Evolutionary conservation across 2,888 invertebrate genomes (phyloP).

Genomic region (Eupithecia exiguata): DNA sequence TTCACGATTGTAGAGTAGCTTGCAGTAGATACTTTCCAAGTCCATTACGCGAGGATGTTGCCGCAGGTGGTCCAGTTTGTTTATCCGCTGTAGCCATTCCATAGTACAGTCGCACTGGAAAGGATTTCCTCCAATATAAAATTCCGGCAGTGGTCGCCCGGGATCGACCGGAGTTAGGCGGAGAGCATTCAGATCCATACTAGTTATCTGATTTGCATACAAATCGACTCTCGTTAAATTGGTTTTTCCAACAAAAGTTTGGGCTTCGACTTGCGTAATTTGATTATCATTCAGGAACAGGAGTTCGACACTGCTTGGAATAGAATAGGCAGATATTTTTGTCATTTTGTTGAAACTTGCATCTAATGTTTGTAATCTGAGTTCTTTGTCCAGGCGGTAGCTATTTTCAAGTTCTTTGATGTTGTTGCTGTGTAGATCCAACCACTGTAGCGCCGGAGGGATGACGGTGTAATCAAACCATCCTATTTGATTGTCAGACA

Average conservation of each 20-base stretch:
- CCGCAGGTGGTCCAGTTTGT: conserved; percentile 90
- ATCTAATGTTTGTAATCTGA: conserved; percentile 92
- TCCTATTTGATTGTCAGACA: conserved; percentile 94
- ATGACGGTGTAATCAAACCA: conserved; percentile 95
- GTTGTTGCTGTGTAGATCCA: conserved; percentile 95
- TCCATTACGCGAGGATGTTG: conserved; percentile 97
- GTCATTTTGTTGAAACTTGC: conserved; percentile 95
- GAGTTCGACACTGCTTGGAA: conserved; percentile 93
- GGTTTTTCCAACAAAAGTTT: conserved; percentile 94
- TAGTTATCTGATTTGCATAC: conserved; percentile 95
- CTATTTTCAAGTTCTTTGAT: conserved; percentile 91
- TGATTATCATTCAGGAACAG: conserved; percentile 95
- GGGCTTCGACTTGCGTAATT: conserved; percentile 92
- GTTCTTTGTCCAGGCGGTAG: conserved; percentile 87
- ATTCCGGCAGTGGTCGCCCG: conserved; percentile 91
- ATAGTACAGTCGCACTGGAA: conserved; percentile 97
- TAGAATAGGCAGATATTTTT: conserved; percentile 88
- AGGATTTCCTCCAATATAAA: conserved; percentile 97
- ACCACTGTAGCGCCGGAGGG: conserved; percentile 92
- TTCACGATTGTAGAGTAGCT: conserved; percentile 92
- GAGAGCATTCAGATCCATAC: conserved; percentile 94
- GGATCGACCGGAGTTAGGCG: conserved; percentile 91
- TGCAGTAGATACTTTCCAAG: conserved; percentile 94
- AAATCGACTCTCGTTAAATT: conserved; percentile 96
- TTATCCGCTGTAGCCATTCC: conserved; percentile 97